Evolutionary conservation across 1,140 invertebrate genomes (phyloP), one percentile per base, ranked within the genome.

Genomic region (Dolichoris vasculosae): DNA sequence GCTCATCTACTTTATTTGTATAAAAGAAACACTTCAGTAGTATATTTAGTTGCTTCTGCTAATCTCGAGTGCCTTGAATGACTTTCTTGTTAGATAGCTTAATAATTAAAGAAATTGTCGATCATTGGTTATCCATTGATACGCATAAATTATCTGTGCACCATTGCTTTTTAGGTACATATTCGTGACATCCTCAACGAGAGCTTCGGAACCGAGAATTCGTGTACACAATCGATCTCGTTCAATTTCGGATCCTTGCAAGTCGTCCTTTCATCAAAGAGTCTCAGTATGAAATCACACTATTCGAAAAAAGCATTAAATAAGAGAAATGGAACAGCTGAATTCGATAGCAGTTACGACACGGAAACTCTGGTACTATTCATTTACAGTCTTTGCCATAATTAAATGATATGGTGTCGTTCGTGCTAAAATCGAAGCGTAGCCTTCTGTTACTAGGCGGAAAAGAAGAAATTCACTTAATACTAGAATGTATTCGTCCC

Each of bases 341-440:
- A 71, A 26, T 67, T 67, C 9, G 23, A 64, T 80, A 30, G 17
- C 26, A 80, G 63, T 69, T 17, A 32, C 23, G 35, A 40, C 3
- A 38, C 55, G 35, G 8, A 32, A 38, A 7, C 48, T 51, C 40
- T 67, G 30, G 26, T 55, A 38, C 88, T 75, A 84, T 89, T 89
- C 87, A 89, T 88, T 75, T 67, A 84, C 83, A 85, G 85, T 63
- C 88, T 86, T 67, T 63, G 85, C 84, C 87, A 90, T 90, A 90
- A 90, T 90, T 90, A 90, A 90, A 90, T 90, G 89, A 89, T 90
- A 86, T 82, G 63, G n/a, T 83, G 78, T 35, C 55, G 86, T 81
- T 86, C 87, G 84, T 86, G 51, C 20, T 67, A 23, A 17, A 51
- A 7, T 51, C 35, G 26, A 2, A 7, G 69, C 17, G 0, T 26